Evolutionary conservation across 2,113 vertebrate species (phyloP), one percentile per base, ranked within the genome.

Genomic region (Salminus brasiliensis): DNA sequence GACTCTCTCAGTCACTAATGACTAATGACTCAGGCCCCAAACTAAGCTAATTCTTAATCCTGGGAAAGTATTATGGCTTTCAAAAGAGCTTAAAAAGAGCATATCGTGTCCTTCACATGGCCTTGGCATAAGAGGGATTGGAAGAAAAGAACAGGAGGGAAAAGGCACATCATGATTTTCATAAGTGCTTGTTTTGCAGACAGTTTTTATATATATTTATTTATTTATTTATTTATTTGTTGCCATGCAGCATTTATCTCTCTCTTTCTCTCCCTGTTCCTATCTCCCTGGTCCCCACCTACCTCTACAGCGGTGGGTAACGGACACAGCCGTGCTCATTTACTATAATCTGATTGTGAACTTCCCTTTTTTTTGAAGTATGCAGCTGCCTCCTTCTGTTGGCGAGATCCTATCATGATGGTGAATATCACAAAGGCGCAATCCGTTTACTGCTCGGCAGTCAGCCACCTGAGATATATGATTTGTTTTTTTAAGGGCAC

Each of bases 311-410:
- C 18, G 52, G 70, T 72, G 39, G 68, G 73, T 77, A 83, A 70
- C 69, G n/a, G 59, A 73, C 53, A 52, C 47, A 81, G 69, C 41
- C 66, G 60, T 9, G 74, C 74, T 77, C 72, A 81, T 84, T 84
- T 80, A 57, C 74, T 49, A 43, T 81, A 81, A 84, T 84, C 82
- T 78, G 82, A 84, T 84, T 81, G 69, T 68, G 65, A 81, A 77
- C 74, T 76, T 74, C 6, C 12, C 49, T 74, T 69, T 80, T 66
- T 59, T 52, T 60, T 32, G 73, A 80, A 83, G 82, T 67, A 77
- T 80, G 78, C 73, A 72, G 78, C 78, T 76, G 66, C 77, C 74
- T 66, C 68, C 60, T 68, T 76, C 77, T 76, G 52, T 73, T 25
- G 30, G 45, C 23, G 69, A 74, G 82, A 78, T 84, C 55, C 41